Conservation (phyloP, 92 coral and sea anemone species). For the Anthopleura xanthogrammica region DNA sequence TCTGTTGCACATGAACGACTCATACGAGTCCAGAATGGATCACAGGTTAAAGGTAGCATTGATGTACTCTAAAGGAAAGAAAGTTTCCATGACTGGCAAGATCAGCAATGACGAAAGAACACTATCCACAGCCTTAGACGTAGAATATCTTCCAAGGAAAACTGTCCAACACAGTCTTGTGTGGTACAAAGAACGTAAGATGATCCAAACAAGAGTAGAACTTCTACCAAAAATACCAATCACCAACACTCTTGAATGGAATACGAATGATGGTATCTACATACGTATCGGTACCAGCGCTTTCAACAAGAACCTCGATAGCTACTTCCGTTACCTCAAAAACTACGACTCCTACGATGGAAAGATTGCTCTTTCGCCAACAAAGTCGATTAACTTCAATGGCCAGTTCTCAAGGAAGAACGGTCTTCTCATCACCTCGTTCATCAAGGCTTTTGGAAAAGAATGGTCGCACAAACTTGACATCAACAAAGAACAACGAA, state of each 20-base stretch:
- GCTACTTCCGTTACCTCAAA: constrained; percentile 52
- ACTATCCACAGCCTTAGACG: constrained; percentile 42
- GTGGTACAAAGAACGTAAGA: constrained; percentile 68
- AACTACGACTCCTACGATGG: constrained; percentile 55
- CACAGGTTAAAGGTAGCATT: constrained; percentile 60
- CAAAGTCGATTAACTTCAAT: constrained; percentile 55
- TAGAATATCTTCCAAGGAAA: constrained; percentile 86
- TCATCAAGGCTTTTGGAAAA: constrained; percentile 62
- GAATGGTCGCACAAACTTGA: constrained; percentile 84
- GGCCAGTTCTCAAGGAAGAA: constrained; percentile 56
- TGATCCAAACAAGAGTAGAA: constrained; percentile 44
- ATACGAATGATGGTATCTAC: constrained; percentile 46
- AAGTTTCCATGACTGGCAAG: constrained; percentile 57
- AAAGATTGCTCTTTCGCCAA: constrained; percentile 62
- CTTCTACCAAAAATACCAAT: constrained; percentile 56
- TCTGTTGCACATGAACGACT: constrained; percentile 55
- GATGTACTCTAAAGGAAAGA: constrained; percentile 74
- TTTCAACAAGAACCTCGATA: constrained; percentile 56
- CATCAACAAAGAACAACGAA: constrained; percentile 39
- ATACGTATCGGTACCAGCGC: constrained; percentile 48
- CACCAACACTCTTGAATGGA: constrained; percentile 62
- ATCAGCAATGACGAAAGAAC: constrained; percentile 50
- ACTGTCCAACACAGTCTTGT: constrained; percentile 59
- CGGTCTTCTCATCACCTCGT: constrained; percentile 67
- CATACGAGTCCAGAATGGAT: constrained; percentile 47